Evolutionary conservation across 2,113 vertebrate genomes (phyloP).

Genomic region (Coptodon bakossiorum): DNA sequence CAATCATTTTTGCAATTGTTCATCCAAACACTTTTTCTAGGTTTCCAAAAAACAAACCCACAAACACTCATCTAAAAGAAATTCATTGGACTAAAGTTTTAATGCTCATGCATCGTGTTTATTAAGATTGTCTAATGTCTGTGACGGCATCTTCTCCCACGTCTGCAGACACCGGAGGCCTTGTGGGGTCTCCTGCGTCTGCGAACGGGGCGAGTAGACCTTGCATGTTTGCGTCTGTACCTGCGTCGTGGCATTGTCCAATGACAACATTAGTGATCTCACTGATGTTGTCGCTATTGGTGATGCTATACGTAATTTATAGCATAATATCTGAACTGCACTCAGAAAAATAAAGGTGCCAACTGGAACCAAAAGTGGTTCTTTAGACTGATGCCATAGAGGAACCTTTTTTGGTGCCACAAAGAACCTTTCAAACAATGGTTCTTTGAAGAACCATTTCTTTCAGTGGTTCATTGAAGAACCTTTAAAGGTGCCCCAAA

Average conservation of each 20-base stretch:
- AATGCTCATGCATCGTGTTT: neutral
- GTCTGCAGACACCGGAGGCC: neutral
- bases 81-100: neutral
- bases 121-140: neutral
- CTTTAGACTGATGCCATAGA: too few species aligned
- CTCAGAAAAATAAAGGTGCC: too few species aligned
- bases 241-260: rapidly evolving
- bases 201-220: neutral
- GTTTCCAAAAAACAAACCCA: neutral
- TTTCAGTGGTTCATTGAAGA: too few species aligned
- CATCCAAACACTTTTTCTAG: neutral
- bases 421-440: too few species aligned
- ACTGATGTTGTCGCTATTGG: neutral
- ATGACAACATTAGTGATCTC: neutral
- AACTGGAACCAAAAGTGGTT: too few species aligned
- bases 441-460: too few species aligned
- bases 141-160: neutral
- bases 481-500: too few species aligned
- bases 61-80: neutral
- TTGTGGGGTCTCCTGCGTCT: neutral
- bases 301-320: neutral
- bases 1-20: neutral
- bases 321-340: neutral
- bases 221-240: neutral
- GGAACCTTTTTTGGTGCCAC: too few species aligned